A percentile compares a stretch with the other conserved stretches of the same genome.
Evolutionary conservation across 2,888 invertebrate genomes (phyloP).

Genomic region (Marronus borbonicus): DNA sequence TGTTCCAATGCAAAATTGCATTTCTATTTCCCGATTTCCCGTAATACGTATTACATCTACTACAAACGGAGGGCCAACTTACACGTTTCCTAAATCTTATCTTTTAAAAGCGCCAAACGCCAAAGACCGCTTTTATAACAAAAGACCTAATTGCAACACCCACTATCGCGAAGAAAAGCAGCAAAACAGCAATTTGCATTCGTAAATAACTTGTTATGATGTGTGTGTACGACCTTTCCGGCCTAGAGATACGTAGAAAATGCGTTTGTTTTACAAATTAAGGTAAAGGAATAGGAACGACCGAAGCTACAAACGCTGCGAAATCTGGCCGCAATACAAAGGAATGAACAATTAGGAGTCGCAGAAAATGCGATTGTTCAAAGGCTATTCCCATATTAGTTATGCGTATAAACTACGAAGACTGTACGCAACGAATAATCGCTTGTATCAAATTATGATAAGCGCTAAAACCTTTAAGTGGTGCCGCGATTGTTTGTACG

Average conservation of each 20-base stretch:
- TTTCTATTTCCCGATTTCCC: background rate
- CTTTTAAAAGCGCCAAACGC: background rate
- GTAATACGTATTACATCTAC: background rate
- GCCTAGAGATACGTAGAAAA: background rate
- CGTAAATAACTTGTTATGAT: constrained; percentile 12
- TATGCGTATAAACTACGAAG: constrained; percentile 32
- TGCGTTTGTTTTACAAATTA: constrained; percentile 1
- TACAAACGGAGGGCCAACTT: background rate
- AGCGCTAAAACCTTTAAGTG: background rate
- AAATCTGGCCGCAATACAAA: background rate
- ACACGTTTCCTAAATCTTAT: background rate
- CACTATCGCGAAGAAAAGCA: background rate
- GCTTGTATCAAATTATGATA: constrained; percentile 28
- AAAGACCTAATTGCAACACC: constrained; percentile 2
- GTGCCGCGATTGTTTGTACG: background rate
- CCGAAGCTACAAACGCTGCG: background rate
- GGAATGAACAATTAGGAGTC: constrained; percentile 26
- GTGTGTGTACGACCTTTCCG: background rate
- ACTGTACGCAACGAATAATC: constrained; percentile 15
- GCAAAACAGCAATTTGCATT: background rate
- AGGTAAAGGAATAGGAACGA: too few species aligned
- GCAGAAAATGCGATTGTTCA: constrained; percentile 20
- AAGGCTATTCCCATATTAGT: constrained; percentile 45
- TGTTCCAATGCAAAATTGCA: background rate
- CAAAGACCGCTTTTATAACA: background rate